Conservation (phyloP, 2,888 invertebrate species). For the Quadriops clusia region DNA sequence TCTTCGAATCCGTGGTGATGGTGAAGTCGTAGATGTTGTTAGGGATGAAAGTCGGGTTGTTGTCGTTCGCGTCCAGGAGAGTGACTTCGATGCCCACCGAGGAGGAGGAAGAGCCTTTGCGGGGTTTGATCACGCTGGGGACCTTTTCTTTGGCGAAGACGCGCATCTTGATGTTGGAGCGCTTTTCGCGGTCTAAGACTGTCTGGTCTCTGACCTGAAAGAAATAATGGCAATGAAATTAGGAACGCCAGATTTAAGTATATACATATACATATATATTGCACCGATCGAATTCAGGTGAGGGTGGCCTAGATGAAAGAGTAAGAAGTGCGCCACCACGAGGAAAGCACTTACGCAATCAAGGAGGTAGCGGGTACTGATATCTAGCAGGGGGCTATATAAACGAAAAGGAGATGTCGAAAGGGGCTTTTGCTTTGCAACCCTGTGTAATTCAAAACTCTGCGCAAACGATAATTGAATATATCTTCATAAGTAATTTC, state of each 20-base stretch:
- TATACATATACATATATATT: no score
- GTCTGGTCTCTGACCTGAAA: conserved; percentile 44
- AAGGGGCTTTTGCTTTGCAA: no score
- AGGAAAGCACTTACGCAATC: no score
- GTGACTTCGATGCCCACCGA: conserved; percentile 70
- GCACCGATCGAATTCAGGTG: no score
- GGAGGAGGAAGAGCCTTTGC: conserved; percentile 39
- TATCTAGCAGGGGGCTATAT: no score
- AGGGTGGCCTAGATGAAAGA: no score
- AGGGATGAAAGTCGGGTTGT: conserved; percentile 76
- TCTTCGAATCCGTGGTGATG: conserved; percentile 49
- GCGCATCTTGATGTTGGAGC: conserved; percentile 58
- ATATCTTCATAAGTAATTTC: no score
- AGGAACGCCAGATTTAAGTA: conserved; percentile 1
- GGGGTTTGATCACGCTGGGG: conserved; percentile 50
- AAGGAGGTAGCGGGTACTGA: no score
- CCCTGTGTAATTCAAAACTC: no score
- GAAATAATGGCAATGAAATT: conserved; percentile 7
- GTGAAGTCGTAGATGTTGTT: conserved; percentile 76
- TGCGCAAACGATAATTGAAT: no score
- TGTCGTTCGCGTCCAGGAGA: conserved; percentile 81
- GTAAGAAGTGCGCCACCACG: no score
- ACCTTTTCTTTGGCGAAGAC: conserved; percentile 70
- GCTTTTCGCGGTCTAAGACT: conserved; percentile 67
- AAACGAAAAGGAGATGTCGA: no score